These are phyloP conservation scores for Dasyprocta punctata DNA, from an alignment of 2,113 vertebrate species.

Conservation along the genomic window DNA sequence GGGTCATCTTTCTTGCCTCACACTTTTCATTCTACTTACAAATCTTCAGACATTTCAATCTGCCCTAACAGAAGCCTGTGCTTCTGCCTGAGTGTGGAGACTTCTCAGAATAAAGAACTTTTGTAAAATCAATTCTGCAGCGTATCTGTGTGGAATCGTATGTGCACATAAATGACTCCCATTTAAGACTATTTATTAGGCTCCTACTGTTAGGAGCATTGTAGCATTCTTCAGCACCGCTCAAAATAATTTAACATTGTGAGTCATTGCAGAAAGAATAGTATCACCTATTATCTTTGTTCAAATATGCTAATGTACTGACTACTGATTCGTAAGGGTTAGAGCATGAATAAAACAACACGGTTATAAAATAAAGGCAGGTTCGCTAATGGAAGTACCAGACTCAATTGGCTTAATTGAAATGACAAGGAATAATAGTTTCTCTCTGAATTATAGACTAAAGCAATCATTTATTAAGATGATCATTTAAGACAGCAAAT, in stretches of 20 bases:
- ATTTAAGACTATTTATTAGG: background rate
- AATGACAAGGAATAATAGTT: background rate
- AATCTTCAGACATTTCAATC: background rate
- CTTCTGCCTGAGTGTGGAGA: background rate
- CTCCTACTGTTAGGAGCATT: fast-evolving
- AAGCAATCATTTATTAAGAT: background rate
- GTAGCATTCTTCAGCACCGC: no score
- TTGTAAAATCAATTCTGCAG: background rate
- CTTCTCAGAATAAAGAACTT: background rate
- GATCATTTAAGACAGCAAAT: background rate
- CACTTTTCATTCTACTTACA: background rate
- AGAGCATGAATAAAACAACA: background rate
- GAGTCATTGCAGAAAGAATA: background rate
- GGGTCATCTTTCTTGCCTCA: background rate
- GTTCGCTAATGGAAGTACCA: background rate
- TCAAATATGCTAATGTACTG: background rate
- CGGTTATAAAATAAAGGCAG: background rate
- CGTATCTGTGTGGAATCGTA: fast-evolving
- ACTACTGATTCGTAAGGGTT: background rate
- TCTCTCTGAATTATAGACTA: background rate
- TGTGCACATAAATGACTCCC: background rate
- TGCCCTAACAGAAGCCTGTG: background rate
- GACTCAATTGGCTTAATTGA: background rate
- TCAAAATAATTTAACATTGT: background rate
- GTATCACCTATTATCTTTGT: background rate